Base-by-base conservation (phyloP, 30 jellyfish, hydroid and myxozoan genomes). In the Cassiopea andromeda region DNA sequence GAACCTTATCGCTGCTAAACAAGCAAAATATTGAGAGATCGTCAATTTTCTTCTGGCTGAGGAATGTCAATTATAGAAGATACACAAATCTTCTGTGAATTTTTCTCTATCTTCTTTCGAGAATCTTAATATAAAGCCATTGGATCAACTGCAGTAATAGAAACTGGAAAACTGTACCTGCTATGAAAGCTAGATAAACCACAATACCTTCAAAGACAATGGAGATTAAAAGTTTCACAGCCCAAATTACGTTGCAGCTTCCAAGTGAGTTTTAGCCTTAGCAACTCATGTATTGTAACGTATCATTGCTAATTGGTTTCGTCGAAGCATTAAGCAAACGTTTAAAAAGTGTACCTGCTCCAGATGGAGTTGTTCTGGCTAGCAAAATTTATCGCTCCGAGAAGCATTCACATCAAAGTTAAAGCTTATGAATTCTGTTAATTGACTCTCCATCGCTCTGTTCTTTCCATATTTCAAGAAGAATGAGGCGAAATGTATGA, bases 401-500 rank as follows among this genome's bases (percentile, higher is more conserved):
- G 79, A 70, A 70, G 27, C 27, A 43, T n/a, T 70, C 79, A 2
- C 50, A 27, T 1, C 6, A 15, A 48, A 46, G 73, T n/a, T 49
- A 49, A 60, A 71, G 48, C 18, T n/a, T 69, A 83, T 83, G 83
- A 74, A 46, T 61, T 83, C 2, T 57, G 83, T 70, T 70, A 83
- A 83, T 83, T 70, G 54, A 68, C 83, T 83, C 60, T 72, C 91
- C 91, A 68, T 17, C 43, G 84, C 44, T 14, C 76, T 59, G 83
- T 70, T 70, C 83, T 83, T 70, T 70, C 44, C 76, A 10, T 69
- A 71, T 69, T 69, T 83, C 85, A 69, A 83, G 54, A 73, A 16
- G 64, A 46, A 44, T 60, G 43, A 18, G 89, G 44, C 19, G 77
- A 66, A 46, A 61, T 57, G 48, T 48, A 46, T 48, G n/a, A 77